Evolutionary conservation across 2,797 vertebrate species (phyloP), one percentile per base, ranked within the genome.

Genomic region (Tapera naevia): DNA sequence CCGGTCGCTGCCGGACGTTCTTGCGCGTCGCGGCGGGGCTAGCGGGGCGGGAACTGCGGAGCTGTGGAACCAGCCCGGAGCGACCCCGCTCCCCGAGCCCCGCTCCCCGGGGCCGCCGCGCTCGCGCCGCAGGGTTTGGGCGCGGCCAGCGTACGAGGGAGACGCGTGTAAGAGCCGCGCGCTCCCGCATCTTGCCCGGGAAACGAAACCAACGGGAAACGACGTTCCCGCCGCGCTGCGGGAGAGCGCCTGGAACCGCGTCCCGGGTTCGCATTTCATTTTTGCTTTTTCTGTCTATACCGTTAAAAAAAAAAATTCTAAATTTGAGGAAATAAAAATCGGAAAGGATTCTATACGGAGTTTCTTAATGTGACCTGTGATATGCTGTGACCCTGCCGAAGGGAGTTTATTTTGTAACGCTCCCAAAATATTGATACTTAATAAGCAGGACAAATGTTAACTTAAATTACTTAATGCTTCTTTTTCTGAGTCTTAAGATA

Each of bases 391-490:
- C 73, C 70, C 24, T 41, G 76, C n/a, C 30, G 50, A 80, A 57
- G 23, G 50, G 70, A 88, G 46, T 72, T 35, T 86, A 62, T 92
- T 95, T 90, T 84, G 58, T 48, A 91, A 70, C 45, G 56, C 22
- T 96, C 67, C 74, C 56, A 62, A 93, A 96, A 92, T 94, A 92
- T 74, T 87, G 89, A 65, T 92, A 67, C 46, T 93, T 89, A 74
- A 88, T 86, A 37, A 71, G 72, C 21, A n/a, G 85, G 65, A 89
- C 75, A 84, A 93, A 72, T 78, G 65, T 80, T 91, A 67, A 73
- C 45, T 75, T 70, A 43, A 92, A 76, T 91, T 89, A 74, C 64
- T 92, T 93, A 70, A 72, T 82, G 64, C 60, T 85, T 61, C 50
- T 83, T 51, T 92, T 80, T 57, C 60, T 71, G 67, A 12, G n/a